These are phyloP conservation scores for Apoda limacodes DNA, from an alignment of 2,888 invertebrate species.

Conservation along the genomic window DNA sequence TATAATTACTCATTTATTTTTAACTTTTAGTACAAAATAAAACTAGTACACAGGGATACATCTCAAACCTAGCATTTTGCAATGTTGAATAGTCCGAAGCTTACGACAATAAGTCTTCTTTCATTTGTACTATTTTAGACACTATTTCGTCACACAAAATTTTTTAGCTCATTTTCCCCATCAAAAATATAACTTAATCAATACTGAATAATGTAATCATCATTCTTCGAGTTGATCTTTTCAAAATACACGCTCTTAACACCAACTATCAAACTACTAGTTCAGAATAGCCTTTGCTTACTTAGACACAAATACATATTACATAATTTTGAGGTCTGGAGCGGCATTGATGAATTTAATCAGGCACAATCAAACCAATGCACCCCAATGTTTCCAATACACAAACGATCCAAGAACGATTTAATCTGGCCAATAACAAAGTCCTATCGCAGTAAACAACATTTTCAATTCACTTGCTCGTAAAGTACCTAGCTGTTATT, in stretches of 20 bases:
- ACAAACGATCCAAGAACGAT: constrained; percentile 34
- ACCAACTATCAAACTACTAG: constrained; percentile 49
- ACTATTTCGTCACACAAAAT: constrained; percentile 67
- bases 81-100: constrained; percentile 70
- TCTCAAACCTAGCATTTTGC: constrained; percentile 71
- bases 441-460: too few relatives aligned
- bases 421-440: too few relatives aligned
- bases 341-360: constrained; percentile 64
- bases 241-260: constrained; percentile 37
- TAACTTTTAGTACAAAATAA: constrained; percentile 72
- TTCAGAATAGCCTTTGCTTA: constrained; percentile 48
- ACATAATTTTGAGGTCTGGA: constrained; percentile 68
- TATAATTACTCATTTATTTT: constrained; percentile 67
- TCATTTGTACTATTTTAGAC: constrained; percentile 72
- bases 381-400: constrained; percentile 60
- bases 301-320: constrained; percentile 40
- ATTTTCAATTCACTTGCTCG: too few relatives aligned
- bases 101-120: constrained; percentile 71
- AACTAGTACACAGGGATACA: constrained; percentile 72
- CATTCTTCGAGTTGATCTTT: constrained; percentile 55
- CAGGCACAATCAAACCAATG: constrained; percentile 67
- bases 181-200: constrained; percentile 56
- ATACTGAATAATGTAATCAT: constrained; percentile 69
- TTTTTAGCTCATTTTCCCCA: constrained; percentile 62
- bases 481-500: too few relatives aligned